Evolutionary conservation across 2,797 vertebrate genomes (phyloP), one percentile per base, ranked within the genome.

Genomic region (Microchirus variegatus): DNA sequence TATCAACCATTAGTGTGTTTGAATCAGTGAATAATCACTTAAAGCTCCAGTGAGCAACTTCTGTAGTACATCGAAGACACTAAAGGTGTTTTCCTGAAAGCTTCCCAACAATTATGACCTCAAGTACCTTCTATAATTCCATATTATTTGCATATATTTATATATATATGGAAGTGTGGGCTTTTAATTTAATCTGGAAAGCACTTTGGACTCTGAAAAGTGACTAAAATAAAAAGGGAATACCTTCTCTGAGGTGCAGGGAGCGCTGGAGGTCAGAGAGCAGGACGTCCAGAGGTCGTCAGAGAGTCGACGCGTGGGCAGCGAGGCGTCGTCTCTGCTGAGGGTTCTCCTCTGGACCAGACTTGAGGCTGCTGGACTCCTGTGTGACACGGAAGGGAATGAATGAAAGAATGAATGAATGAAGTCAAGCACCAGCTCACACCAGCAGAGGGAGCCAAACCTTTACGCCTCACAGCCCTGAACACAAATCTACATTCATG

Each of bases 191-290:
- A 6, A 31, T 8, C 31, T 31, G 7, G 31, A 40, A 40, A 14
- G 13, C 38, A 40, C 38, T 42, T 42, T 15, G 13, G 10, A 42
- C 12, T 42, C 13, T 13, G 13, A 42, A 42, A 42, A 6, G 41
- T 13, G 22, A 17, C 19, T 42, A 31, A 26, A 31, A 26, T 3
- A 9, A 17, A 17, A 50, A 9, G 37, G 46, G 10, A 14, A 40
- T 92, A 96, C 95, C 94, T 96, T 96, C 81, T 67, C 89, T 74
- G 70, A 69, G 7, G 91, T 90, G 69, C 91, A 91, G 0, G 92
- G 90, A 53, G 92, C 93, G 53, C 89, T 85, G 51, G 85, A 89
- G 65, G 67, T 87, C 13, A 68, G 83, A 62, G 83, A 91, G 51
- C 90, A 93, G 54, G 91, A 91, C 22, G 93, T 91, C 26, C 88